Evolutionary conservation across 1,140 invertebrate genomes (phyloP).

Genomic region (Drosophila bocki): DNA sequence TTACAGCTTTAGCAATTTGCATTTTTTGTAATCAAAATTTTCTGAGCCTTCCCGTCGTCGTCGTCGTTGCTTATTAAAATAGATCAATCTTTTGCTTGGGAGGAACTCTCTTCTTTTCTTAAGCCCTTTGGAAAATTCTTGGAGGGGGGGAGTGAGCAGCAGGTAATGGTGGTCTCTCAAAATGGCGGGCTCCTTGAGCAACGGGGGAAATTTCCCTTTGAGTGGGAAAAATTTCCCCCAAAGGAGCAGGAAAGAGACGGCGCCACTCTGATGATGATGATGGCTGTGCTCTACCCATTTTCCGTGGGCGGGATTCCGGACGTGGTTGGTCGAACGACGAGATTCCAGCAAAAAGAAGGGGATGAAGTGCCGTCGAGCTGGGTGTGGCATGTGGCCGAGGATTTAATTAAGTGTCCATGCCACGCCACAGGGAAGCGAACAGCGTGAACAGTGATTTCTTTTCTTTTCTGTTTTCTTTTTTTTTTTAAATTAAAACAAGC

Average conservation of each 20-base stretch:
- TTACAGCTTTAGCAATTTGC: slow-evolving; percentile 41
- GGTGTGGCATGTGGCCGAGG: slow-evolving; percentile 36
- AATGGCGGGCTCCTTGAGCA: slow-evolving; percentile 44
- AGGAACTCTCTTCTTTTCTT: not conserved
- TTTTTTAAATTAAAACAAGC: slow-evolving; percentile 78
- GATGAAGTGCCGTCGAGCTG: slow-evolving; percentile 15
- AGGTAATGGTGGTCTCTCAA: slow-evolving; percentile 16
- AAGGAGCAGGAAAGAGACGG: slow-evolving; percentile 64
- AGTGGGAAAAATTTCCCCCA: slow-evolving; percentile 65
- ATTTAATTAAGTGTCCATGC: slow-evolving; percentile 75
- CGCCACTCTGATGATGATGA: slow-evolving; percentile 32
- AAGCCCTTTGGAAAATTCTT: not conserved
- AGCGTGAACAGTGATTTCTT: slow-evolving; percentile 55
- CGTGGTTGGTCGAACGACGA: slow-evolving; percentile 36
- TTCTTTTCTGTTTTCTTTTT: slow-evolving; percentile 50
- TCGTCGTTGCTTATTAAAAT: slow-evolving; percentile 67
- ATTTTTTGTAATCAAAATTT: slow-evolving; percentile 52
- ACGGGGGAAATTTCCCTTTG: slow-evolving; percentile 14
- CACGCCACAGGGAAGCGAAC: slow-evolving; percentile 44
- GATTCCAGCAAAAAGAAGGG: slow-evolving; percentile 11
- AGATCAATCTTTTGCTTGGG: slow-evolving; percentile 65
- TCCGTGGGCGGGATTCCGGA: slow-evolving; percentile 70
- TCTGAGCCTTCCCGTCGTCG: slow-evolving; percentile 35
- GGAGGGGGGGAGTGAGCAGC: not conserved
- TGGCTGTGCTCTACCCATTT: slow-evolving; percentile 5